Evolutionary conservation across 2,113 vertebrate genomes (phyloP).

Genomic region (Ciconia boyciana): DNA sequence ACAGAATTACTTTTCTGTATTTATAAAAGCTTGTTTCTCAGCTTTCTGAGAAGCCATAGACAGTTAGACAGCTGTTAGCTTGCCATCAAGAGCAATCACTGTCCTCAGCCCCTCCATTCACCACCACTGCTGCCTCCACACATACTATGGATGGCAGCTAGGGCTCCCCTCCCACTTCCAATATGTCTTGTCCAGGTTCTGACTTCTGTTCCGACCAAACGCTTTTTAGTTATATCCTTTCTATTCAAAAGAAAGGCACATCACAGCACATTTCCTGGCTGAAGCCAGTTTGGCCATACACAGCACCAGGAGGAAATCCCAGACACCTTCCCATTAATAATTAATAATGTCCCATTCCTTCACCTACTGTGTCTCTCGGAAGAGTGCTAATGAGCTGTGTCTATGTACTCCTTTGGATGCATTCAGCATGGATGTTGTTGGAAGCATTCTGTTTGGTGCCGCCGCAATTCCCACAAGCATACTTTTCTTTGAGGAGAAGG

Average conservation of each 20-base stretch:
- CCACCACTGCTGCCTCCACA: neutral
- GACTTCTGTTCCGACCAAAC: neutral
- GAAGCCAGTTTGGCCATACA: too few species aligned
- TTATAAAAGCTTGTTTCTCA: neutral
- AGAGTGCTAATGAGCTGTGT: neutral
- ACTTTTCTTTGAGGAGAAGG: accelerated
- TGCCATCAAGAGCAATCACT: neutral
- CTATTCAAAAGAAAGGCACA: neutral
- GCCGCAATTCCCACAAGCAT: neutral
- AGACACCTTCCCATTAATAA: neutral
- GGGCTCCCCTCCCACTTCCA: neutral
- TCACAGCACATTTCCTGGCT: neutral
- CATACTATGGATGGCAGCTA: too few species aligned
- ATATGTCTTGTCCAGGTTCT: neutral
- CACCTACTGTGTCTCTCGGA: neutral
- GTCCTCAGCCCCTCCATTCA: neutral
- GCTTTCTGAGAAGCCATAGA: neutral
- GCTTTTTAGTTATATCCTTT: neutral
- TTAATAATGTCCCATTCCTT: neutral
- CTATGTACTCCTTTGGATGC: neutral
- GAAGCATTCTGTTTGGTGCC: neutral
- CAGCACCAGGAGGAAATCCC: neutral
- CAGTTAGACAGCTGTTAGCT: neutral
- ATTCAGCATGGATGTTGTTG: accelerated
- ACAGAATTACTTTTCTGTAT: neutral